These are phyloP conservation scores for Trichonephila inaurata DNA, from an alignment of 1,140 invertebrate species.

Conservation along the genomic window DNA sequence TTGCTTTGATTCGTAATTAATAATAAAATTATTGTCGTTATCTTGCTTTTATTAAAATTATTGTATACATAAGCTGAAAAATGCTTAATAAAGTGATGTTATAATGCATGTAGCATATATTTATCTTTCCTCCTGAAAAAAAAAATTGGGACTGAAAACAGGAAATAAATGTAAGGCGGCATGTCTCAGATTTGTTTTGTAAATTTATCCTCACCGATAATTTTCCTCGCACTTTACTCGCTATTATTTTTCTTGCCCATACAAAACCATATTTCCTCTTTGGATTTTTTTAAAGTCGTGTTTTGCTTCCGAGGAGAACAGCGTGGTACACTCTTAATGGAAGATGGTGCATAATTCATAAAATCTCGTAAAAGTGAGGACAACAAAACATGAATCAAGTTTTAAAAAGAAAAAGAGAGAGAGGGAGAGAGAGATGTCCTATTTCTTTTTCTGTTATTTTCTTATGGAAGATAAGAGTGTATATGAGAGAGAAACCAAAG, in stretches of 20 bases:
- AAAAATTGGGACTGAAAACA: neutral
- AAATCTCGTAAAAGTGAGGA: conserved; percentile 2
- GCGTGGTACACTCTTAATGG: conserved; percentile 5
- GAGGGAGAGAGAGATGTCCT: neutral
- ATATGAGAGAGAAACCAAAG: neutral
- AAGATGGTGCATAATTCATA: neutral
- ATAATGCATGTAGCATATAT: neutral
- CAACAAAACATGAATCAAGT: conserved; percentile 23
- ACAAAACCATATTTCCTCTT: neutral
- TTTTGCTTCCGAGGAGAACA: neutral
- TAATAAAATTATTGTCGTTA: too few species aligned
- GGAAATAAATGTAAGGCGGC: neutral
- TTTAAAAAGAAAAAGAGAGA: neutral
- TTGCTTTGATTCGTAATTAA: too few species aligned
- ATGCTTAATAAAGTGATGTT: neutral
- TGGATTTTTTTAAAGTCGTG: neutral
- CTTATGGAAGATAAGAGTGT: neutral
- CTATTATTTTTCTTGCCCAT: neutral
- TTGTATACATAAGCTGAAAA: too few species aligned
- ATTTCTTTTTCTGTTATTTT: neutral
- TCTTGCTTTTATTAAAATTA: too few species aligned
- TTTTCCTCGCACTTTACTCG: neutral
- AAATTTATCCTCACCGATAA: conserved; percentile 6
- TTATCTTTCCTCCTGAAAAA: neutral
- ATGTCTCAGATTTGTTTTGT: neutral